Evolutionary conservation across 1,140 invertebrate genomes (phyloP), one percentile per base, ranked within the genome.

Genomic region (Wiebesia pumilae): DNA sequence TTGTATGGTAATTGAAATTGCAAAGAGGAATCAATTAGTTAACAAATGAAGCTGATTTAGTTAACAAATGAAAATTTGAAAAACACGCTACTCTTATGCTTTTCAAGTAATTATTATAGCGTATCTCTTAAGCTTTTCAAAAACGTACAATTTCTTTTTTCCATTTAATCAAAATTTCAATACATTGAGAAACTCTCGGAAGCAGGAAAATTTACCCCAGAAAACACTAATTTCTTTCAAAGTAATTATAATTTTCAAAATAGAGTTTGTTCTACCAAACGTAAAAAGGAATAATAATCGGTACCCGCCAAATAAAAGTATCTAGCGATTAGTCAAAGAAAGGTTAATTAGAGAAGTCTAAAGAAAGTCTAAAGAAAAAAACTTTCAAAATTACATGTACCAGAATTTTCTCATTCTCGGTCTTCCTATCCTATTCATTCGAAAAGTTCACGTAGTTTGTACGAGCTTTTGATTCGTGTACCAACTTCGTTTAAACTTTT

Each of bases 401-500:
- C 51, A 69, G 73, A 86, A 86, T 82, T 51, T 83, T 78, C 80
- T 65, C 43, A 33, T 54, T 54, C 40, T 38, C 33, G 9, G 54
- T 40, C 67, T 43, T 19, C 16, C 58, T 78, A 58, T 65, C 82
- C 80, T 83, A 83, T 82, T 65, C 65, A 75, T 78, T 82, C 81
- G 85, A 82, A 86, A 86, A 86, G 80, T 86, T 86, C 6, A 69
- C 65, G 58, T 62, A 86, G 85, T 83, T 86, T 82, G 71, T 47
- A 69, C 71, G 85, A 86, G 80, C 71, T 83, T 51, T 73, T 54
- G 62, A 47, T 81, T 81, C 85, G 62, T 30, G 58, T 30, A 80
- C 73, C 51, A 86, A 86, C 85, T 82, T 86, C 85, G 54, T 86
- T 86, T 81, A 82, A 86, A 86, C 19, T 86, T 86, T 78, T n/a